A percentile compares a stretch with the other conserved stretches of the same genome.
Evolutionary conservation across 2,797 vertebrate species (phyloP).

Genomic region (Premnoplex brunnescens): DNA sequence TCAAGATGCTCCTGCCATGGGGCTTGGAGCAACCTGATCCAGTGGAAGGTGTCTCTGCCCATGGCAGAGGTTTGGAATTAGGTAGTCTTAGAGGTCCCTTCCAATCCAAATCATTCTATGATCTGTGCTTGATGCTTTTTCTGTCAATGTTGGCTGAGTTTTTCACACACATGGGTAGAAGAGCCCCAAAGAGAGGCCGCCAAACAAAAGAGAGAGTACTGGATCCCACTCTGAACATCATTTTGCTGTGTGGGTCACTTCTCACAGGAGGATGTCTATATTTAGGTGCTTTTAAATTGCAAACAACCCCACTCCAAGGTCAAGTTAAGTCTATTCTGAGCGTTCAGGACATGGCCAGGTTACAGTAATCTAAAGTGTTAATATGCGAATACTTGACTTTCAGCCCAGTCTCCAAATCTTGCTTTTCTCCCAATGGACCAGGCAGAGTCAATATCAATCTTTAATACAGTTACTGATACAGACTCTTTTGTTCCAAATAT

Average conservation of each 20-base stretch:
- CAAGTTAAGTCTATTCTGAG: background rate
- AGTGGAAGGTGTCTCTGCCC: background rate
- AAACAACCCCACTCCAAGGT: background rate
- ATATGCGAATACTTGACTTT: background rate
- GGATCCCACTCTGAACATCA: background rate
- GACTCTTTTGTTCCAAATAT: slow-evolving; percentile 16
- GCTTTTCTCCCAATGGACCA: background rate
- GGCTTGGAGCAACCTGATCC: background rate
- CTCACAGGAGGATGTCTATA: background rate
- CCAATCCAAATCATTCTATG: background rate
- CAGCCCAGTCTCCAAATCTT: background rate
- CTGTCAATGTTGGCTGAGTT: background rate
- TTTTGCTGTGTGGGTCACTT: fast-evolving
- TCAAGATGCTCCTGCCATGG: background rate
- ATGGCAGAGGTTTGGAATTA: background rate
- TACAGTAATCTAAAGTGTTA: background rate
- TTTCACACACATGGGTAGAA: too few species aligned
- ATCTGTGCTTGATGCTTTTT: background rate
- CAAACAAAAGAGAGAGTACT: background rate
- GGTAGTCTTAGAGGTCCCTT: background rate
- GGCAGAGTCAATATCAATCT: background rate
- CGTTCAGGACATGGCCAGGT: background rate
- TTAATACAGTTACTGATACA: background rate
- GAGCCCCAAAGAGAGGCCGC: background rate
- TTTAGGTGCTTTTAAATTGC: background rate